Evolutionary conservation across 1,140 invertebrate species (phyloP), one percentile per base, ranked within the genome.

Genomic region (Aporrectodea caliginosa): DNA sequence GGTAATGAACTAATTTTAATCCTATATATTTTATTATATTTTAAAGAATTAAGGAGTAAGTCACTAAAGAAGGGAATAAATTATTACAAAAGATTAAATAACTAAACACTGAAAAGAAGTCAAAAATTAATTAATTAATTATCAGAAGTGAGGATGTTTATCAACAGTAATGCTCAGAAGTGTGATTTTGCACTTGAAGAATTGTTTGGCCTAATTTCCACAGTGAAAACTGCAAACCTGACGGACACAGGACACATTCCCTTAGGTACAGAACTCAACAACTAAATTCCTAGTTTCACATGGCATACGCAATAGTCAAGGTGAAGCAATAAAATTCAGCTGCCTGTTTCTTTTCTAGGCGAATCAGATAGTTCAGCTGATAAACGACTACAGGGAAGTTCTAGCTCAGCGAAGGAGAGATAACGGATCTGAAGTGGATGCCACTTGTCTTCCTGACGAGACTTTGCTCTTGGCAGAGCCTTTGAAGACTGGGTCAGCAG

Each of bases 361-460:
- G 79, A 94, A 94, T 88, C 95, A 97, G 89, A 96, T 98, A 85
- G 93, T 94, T 69, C 95, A 95, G 80, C 90, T 97, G 75, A 96
- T 98, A 80, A 93, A 93, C 84, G 95, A 97, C 87, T 97, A 98
- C 86, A 86, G 84, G 70, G 84, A 84, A 29, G 86, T 86, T 69
- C 80, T 87, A 33, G 72, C 69, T 35, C 78, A 76, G 29, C 27
- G 73, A 30, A 31, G 73, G 73, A 74, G 22, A 22, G 43, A 58
- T 12, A 58, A 22, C 6, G 6, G 6, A 12, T 58, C 6, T 22
- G 22, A 58, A 6, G 22, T 58, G 6, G 43, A 58, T 12, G 43
- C 43, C 43, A 58, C 43, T 58, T 58, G 43, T 58, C 43, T 58
- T 58, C 43, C 43, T 12, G 43, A 58, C 22, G 43, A n/a, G n/a